Conservation (phyloP, 2,797 vertebrate genomes). For the Alca torda region DNA sequence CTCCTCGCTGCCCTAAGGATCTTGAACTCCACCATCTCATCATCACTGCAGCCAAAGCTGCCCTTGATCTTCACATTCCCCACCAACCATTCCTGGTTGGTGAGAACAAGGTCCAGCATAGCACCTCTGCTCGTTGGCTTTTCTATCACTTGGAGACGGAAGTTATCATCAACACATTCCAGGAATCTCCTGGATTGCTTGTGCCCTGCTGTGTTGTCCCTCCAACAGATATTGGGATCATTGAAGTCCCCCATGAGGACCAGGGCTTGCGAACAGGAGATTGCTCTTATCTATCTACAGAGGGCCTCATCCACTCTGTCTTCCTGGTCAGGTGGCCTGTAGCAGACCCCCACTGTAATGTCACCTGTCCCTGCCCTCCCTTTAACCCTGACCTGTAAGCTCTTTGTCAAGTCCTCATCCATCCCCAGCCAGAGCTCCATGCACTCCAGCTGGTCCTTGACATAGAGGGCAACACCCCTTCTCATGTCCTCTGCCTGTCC, state of each 20-base stretch:
- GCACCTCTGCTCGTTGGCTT: neutral
- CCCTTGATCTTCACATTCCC: neutral
- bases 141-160: neutral
- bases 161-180: neutral
- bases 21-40: neutral
- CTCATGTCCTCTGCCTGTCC: neutral
- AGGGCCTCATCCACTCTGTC: neutral
- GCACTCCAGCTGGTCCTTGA: neutral
- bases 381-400: neutral
- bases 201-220: neutral
- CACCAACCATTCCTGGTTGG: neutral
- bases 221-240: neutral
- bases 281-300: neutral
- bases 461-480: neutral
- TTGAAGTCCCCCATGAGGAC: neutral
- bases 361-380: neutral
- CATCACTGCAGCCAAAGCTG: neutral
- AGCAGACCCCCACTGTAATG: neutral
- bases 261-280: neutral
- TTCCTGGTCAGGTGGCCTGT: neutral
- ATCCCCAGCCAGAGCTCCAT: neutral
- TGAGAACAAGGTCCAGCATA: neutral
- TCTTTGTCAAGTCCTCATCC: neutral
- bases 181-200: neutral
- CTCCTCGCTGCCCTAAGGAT: neutral